Conservation (phyloP, 2,888 invertebrate genomes). For the Phaonia tiefii region DNA sequence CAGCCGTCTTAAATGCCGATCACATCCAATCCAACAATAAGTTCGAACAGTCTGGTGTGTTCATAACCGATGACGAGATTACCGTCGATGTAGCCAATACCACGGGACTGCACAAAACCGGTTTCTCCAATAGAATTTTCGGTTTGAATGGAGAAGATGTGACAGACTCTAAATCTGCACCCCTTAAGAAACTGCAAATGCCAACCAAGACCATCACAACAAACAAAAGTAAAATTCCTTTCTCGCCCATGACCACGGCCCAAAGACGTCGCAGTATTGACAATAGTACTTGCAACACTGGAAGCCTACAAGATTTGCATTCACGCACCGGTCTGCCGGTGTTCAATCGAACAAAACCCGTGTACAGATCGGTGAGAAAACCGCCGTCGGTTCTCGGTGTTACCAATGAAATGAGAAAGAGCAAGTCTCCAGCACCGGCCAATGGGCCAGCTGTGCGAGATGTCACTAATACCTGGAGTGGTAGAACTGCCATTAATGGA, state of each 20-base stretch:
- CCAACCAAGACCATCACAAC: constrained; percentile 5
- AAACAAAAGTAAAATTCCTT: constrained; percentile 80
- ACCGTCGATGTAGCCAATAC: constrained; percentile 85
- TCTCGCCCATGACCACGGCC: constrained; percentile 75
- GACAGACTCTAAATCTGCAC: constrained; percentile 33
- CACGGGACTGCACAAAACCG: constrained; percentile 87
- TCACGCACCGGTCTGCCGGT: constrained; percentile 74
- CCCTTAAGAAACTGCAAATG: constrained; percentile 25
- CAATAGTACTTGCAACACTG: constrained; percentile 75
- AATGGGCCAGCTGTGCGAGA: constrained; percentile 78
- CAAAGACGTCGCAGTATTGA: constrained; percentile 79
- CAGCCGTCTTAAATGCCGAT: constrained; percentile 70
- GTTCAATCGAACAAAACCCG: constrained; percentile 78
- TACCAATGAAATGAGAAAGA: constrained; percentile 48
- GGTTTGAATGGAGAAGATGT: constrained; percentile 70
- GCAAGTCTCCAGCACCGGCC: constrained; percentile 60
- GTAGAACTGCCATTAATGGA: constrained; percentile 81
- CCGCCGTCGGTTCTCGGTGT: constrained; percentile 73
- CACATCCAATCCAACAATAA: constrained; percentile 68
- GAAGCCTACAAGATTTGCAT: constrained; percentile 75
- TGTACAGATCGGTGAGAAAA: constrained; percentile 80
- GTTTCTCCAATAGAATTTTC: constrained; percentile 85
- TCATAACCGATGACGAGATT: constrained; percentile 79
- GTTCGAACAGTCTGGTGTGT: constrained; percentile 79
- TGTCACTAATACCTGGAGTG: constrained; percentile 88